Percentiles rank a stretch among this genome's conserved stretches.
These are phyloP conservation scores for Gortyna flavago DNA, from an alignment of 2,888 invertebrate species.

Conservation along the genomic window DNA sequence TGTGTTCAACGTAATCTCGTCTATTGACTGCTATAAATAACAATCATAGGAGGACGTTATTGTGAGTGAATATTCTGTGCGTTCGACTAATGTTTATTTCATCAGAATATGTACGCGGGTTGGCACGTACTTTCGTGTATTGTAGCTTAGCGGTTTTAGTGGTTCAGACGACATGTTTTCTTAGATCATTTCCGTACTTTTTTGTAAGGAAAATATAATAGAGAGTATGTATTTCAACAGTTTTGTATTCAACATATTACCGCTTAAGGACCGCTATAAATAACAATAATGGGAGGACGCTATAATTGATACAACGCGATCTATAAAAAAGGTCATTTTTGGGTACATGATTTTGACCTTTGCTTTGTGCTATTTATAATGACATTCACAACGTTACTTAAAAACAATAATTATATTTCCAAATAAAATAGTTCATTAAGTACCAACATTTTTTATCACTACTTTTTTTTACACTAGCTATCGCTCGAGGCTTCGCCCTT, in stretches of 20 bases:
- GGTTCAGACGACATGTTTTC: neutral
- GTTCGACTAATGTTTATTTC: constrained; percentile 37
- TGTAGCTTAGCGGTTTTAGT: neutral
- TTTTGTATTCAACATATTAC: neutral
- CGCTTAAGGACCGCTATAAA: neutral
- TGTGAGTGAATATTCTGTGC: constrained; percentile 68
- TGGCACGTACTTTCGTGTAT: neutral
- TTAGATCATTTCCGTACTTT: neutral
- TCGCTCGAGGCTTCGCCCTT: too few relatives aligned
- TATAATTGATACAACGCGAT: constrained; percentile 1
- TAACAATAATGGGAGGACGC: neutral
- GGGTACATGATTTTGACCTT: neutral
- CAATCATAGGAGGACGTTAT: too few relatives aligned
- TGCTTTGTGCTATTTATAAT: constrained; percentile 5
- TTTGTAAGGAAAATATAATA: neutral
- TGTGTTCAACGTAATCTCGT: too few relatives aligned
- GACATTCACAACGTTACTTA: neutral
- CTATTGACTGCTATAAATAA: too few relatives aligned
- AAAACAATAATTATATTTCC: neutral
- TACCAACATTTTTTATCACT: neutral
- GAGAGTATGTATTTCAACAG: neutral
- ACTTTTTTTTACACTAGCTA: neutral
- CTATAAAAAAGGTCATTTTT: constrained; percentile 24
- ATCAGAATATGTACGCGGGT: constrained; percentile 27
- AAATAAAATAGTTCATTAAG: neutral